Evolutionary conservation across 2,113 vertebrate genomes (phyloP).

Genomic region (Chamaetylas fuelleborni): DNA sequence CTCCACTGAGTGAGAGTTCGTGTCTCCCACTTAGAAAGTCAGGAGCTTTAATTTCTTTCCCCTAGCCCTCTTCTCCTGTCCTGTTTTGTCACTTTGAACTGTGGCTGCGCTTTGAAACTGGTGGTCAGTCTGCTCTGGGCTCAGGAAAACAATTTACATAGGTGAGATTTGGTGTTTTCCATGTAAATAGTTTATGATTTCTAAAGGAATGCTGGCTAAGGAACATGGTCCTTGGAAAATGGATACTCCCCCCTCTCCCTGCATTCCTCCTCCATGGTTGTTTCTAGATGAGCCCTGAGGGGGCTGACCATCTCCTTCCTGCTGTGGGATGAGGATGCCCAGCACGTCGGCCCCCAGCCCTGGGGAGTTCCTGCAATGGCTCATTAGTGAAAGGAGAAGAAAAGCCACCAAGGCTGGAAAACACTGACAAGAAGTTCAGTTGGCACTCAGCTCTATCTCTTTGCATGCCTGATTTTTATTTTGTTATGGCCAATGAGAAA

Average conservation of each 20-base stretch:
- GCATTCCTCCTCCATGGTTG: rapidly evolving
- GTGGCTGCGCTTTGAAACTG: not conserved
- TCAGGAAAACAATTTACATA: not conserved
- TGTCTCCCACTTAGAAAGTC: not conserved
- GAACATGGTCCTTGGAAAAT: not conserved
- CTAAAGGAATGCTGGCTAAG: not conserved
- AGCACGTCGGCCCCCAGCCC: not conserved
- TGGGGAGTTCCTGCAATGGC: not conserved
- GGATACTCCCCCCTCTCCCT: not conserved
- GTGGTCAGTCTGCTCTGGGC: not conserved
- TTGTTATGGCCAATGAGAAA: not conserved
- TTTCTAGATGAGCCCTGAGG: not conserved
- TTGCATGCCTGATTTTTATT: not conserved
- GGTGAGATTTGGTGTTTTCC: not conserved
- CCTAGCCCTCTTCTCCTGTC: not conserved
- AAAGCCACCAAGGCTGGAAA: not conserved
- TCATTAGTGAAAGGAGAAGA: not conserved
- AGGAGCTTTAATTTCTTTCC: not conserved
- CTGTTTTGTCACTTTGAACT: not conserved
- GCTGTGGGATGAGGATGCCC: not conserved
- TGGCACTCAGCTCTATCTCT: not conserved
- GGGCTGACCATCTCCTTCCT: not conserved
- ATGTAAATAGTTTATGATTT: not conserved
- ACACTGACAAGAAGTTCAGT: not conserved
- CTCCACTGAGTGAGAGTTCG: not conserved